A percentile compares a stretch with the other conserved stretches of the same genome.
Evolutionary conservation across 2,888 invertebrate species (phyloP).

Genomic region (Elmis aenea): DNA sequence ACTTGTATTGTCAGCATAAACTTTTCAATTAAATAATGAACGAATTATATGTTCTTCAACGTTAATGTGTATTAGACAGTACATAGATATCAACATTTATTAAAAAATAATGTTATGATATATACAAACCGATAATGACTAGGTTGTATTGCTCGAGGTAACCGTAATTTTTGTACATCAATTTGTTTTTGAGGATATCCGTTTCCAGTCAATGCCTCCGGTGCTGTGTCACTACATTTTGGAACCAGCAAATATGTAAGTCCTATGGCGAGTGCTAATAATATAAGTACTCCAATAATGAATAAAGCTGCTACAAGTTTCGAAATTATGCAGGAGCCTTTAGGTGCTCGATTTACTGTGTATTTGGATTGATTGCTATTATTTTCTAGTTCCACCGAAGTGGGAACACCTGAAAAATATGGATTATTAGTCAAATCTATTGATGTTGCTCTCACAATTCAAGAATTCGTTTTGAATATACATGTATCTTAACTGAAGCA

Average conservation of each 20-base stretch:
- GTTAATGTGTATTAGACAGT: too few species aligned
- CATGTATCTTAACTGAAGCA: too few species aligned
- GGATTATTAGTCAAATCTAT: too few species aligned
- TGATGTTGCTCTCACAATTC: too few species aligned
- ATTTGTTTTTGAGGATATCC: constrained; percentile 1
- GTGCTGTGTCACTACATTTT: constrained; percentile 27
- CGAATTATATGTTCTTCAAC: too few species aligned
- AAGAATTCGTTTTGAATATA: too few species aligned
- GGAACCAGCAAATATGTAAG: constrained; percentile 42
- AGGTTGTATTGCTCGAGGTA: constrained; percentile 10
- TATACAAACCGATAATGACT: constrained; percentile 14
- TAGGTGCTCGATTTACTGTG: constrained; percentile 37
- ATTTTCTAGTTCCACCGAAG: constrained; percentile 41
- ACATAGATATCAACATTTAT: too few species aligned
- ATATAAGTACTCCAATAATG: constrained; percentile 38
- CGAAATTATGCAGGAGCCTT: constrained; percentile 36
- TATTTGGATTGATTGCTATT: constrained; percentile 43
- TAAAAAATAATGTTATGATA: too few species aligned
- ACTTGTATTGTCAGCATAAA: too few species aligned
- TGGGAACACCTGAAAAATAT: constrained; percentile 42
- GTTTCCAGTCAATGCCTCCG: constrained; percentile 19
- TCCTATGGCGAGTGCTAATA: constrained; percentile 40
- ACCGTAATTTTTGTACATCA: constrained; percentile 1
- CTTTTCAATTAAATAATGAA: too few species aligned
- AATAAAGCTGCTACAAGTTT: constrained; percentile 40